A percentile compares a stretch with the other conserved stretches of the same genome.
phyloP scores from a whole-genome alignment of 2,113 vertebrate species.

The Bos indicus region DNA sequence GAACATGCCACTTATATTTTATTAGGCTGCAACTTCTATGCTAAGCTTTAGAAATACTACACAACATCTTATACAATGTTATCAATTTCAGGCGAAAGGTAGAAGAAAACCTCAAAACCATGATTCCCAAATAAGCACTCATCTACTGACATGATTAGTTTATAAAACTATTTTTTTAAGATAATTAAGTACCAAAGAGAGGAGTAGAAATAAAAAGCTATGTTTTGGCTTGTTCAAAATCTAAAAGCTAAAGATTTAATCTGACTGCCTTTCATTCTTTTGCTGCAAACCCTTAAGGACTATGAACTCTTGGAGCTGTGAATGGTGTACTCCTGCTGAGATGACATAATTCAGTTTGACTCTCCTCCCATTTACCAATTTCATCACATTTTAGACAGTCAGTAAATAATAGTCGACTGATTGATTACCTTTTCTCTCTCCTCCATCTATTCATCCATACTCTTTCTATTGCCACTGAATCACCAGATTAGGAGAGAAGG shows the following conservation, averaged over 20 bases:
- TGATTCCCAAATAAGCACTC: not conserved
- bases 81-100: not conserved
- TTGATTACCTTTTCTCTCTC: not conserved
- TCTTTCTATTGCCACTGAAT: not conserved
- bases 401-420: not conserved
- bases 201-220: not conserved
- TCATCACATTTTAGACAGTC: not conserved
- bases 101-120: not conserved
- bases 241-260: not conserved
- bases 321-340: not conserved
- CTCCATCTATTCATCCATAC: not conserved
- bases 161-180: not conserved
- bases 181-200: not conserved
- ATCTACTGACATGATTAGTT: not conserved
- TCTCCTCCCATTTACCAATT: not conserved
- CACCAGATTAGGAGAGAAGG: not conserved
- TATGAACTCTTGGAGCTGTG: not conserved
- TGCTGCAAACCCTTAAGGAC: not conserved
- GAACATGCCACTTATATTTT: not conserved
- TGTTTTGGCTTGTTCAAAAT: not conserved
- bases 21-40: not conserved
- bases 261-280: not conserved
- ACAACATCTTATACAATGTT: not conserved
- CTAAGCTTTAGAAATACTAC: not conserved
- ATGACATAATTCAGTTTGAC: not conserved